Conservation (phyloP, 2,888 invertebrate genomes). For the Xestia c-nigrum region DNA sequence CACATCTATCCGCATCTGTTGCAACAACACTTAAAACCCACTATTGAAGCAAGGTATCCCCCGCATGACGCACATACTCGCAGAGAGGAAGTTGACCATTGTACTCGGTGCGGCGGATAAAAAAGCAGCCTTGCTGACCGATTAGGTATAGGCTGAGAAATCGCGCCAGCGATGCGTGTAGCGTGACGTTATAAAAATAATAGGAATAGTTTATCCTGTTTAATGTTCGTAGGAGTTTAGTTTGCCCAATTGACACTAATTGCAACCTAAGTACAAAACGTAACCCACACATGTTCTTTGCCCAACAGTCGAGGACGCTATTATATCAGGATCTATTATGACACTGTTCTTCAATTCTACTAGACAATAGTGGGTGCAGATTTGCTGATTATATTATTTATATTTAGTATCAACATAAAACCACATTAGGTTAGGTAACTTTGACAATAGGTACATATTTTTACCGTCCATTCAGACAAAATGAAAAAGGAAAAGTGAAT, state of each 20-base stretch:
- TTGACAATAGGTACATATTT: not conserved
- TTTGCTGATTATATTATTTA: not conserved
- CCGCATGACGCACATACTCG: not conserved
- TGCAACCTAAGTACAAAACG: constrained; percentile 12
- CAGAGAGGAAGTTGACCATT: not conserved
- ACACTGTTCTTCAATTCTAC: constrained; percentile 10
- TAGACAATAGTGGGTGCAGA: not conserved
- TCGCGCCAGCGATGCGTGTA: constrained; percentile 3
- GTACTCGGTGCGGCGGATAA: not conserved
- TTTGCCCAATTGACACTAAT: constrained; percentile 47
- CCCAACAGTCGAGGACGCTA: constrained; percentile 18
- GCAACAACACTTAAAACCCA: constrained; percentile 1
- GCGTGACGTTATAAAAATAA: constrained; percentile 9
- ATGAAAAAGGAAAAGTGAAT: constrained; percentile 43
- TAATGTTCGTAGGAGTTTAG: constrained; percentile 36
- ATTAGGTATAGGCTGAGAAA: not conserved
- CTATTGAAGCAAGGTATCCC: not conserved
- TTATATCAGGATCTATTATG: not conserved
- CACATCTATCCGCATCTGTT: not conserved
- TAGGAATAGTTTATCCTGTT: constrained; percentile 25
- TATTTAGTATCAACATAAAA: not conserved
- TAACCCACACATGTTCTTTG: constrained; percentile 11
- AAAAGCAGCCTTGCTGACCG: constrained; percentile 3
- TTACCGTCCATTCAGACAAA: constrained; percentile 20
- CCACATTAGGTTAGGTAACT: not conserved